Percentiles rank a stretch among this genome's conserved stretches.
These are phyloP conservation scores for Lepisosteus osseus DNA, from an alignment of 2,113 vertebrate genomes.

Conservation along the genomic window DNA sequence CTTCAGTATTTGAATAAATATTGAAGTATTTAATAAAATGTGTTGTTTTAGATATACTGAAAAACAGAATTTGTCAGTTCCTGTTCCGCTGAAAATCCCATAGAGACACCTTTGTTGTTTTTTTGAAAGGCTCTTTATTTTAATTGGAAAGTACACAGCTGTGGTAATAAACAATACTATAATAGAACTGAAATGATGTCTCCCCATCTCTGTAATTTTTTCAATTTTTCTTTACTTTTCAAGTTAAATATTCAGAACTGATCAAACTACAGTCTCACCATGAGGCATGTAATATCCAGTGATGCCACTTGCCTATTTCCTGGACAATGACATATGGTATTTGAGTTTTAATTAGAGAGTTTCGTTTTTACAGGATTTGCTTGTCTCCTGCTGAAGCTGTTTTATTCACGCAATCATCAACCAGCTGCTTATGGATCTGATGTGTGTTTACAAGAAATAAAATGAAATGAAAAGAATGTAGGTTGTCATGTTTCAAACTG, in stretches of 20 bases:
- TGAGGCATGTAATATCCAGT: conserved; percentile 25
- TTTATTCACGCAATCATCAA: conserved; percentile 7
- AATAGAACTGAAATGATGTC: neutral
- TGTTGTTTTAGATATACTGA: neutral
- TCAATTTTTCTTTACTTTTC: neutral
- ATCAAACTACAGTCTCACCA: conserved; percentile 17
- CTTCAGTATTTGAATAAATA: neutral
- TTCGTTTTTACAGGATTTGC: conserved; percentile 3
- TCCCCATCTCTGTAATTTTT: conserved; percentile 8
- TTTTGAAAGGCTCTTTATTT: conserved; percentile 1
- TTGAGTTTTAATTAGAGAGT: conserved; percentile 13
- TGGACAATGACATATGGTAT: conserved; percentile 17
- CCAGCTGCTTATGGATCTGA: neutral
- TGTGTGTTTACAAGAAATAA: neutral
- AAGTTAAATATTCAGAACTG: conserved; percentile 20
- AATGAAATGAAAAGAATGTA: neutral
- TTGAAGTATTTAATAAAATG: conserved; percentile 12
- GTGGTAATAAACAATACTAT: neutral
- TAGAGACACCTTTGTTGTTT: neutral
- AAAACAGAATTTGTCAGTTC: neutral
- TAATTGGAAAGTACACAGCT: neutral
- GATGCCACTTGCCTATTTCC: conserved; percentile 16
- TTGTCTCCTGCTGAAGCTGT: conserved; percentile 1
- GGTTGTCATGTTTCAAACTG: neutral
- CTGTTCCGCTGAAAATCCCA: neutral